Conservation (phyloP, 2,797 vertebrate genomes). For the Syncerus caffer region DNA sequence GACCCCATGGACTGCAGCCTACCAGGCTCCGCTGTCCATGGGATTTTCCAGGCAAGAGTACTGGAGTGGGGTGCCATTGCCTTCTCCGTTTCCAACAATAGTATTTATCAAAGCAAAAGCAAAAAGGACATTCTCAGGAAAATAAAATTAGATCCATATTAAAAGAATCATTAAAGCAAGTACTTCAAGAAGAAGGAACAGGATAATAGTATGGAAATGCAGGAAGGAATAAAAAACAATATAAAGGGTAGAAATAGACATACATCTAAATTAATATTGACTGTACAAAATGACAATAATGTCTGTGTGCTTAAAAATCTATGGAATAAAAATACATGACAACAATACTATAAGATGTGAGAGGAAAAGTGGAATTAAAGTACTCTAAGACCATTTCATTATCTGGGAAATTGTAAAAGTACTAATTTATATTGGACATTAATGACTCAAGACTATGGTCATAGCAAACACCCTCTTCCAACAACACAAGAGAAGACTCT, state of each 20-base stretch:
- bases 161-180: not conserved
- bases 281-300: not conserved
- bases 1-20: too few relatives aligned
- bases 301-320: not conserved
- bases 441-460: not conserved
- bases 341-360: not conserved
- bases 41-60: too few relatives aligned
- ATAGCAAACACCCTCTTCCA: too few relatives aligned
- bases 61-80: too few relatives aligned
- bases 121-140: not conserved
- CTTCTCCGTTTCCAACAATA: not conserved
- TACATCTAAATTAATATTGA: not conserved
- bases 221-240: not conserved
- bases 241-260: not conserved
- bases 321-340: not conserved
- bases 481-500: too few relatives aligned
- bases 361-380: not conserved
- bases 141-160: not conserved
- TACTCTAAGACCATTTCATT: not conserved
- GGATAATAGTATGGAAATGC: not conserved
- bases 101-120: not conserved
- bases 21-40: too few relatives aligned
- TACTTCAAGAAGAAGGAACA: not conserved
- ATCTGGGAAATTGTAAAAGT: not conserved
- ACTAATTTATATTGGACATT: not conserved